These are phyloP conservation scores for Cossypha caffra DNA, from an alignment of 2,797 vertebrate species.

Conservation along the genomic window DNA sequence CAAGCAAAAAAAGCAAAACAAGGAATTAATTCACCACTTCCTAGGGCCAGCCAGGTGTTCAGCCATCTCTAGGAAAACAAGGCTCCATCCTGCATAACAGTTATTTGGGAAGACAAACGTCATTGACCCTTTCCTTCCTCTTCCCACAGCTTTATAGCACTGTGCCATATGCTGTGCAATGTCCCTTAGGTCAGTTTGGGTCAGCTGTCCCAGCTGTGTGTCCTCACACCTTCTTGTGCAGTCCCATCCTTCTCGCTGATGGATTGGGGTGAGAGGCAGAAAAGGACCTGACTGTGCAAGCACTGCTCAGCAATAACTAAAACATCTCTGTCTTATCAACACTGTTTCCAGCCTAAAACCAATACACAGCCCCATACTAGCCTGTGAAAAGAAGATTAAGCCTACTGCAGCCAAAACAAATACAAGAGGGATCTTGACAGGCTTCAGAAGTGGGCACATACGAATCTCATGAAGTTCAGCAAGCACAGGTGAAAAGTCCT, in stretches of 20 bases:
- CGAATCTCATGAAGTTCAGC: background rate
- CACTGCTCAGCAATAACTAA: background rate
- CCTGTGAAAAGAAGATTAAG: background rate
- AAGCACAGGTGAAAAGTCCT: background rate
- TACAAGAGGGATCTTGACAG: background rate
- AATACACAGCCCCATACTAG: background rate
- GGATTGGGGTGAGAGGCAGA: background rate
- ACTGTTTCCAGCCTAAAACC: background rate
- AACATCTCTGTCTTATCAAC: background rate
- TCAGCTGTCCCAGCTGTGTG: background rate
- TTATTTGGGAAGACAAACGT: background rate
- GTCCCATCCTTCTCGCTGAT: fast-evolving
- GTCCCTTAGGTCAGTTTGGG: background rate
- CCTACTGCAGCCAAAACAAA: background rate
- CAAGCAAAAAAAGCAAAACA: background rate
- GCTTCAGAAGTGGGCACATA: fast-evolving
- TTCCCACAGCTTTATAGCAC: background rate
- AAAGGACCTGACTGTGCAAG: background rate
- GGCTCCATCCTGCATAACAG: background rate
- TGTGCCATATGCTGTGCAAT: too few relatives aligned
- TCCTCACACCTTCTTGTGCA: background rate
- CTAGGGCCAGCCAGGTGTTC: background rate
- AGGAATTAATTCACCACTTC: background rate
- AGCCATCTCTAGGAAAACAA: background rate
- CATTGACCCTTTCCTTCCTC: too few relatives aligned